Base-by-base conservation (phyloP, 2,888 invertebrate species). In the Troilus luridus region DNA sequence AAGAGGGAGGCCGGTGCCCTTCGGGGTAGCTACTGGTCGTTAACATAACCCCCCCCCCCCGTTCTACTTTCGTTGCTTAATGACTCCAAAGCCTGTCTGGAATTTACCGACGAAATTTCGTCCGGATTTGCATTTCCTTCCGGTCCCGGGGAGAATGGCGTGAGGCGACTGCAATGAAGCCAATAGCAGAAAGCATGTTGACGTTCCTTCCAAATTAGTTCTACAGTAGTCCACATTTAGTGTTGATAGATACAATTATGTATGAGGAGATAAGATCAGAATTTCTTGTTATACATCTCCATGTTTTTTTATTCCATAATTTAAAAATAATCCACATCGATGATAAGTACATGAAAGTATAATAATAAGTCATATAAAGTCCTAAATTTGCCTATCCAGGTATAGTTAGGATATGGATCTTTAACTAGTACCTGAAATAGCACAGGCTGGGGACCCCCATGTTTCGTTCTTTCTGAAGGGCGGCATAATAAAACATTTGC, bases 91-190 rank as follows among this genome's bases (percentile, higher is more conserved):
- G 72, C 72, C 72, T 77, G 72, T 77, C 72, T 8, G 72, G 72
- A 77, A 77, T 77, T 77, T 77, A 27, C 72, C 41, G 41, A 27
- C 27, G 72, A 77, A 77, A 77, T 77, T 77, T 77, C 72, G 72
- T 8, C 72, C 72, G 41, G 72, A 77, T 77, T 77, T 77, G 72
- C 72, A 77, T 77, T 77, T 77, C 72, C 72, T 77, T 77, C 41
- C 27, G 72, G 72, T 27, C 14, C 17, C 27, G 41, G 72, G 0
- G 41, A 77, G 72, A 41, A 21, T 77, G 72, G 17, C 72, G 72
- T 77, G 72, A 77, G 72, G 8, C 17, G 72, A 77, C 14, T 77
- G 72, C 72, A 77, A 77, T 41, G 72, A 77, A 77, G 72, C 27
- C 41, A 77, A 77, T 77, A 77, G 72, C 0, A 41, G 72, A 19